Evolutionary conservation across 2,888 invertebrate genomes (phyloP).

Genomic region (Epistrophe grossulariae): DNA sequence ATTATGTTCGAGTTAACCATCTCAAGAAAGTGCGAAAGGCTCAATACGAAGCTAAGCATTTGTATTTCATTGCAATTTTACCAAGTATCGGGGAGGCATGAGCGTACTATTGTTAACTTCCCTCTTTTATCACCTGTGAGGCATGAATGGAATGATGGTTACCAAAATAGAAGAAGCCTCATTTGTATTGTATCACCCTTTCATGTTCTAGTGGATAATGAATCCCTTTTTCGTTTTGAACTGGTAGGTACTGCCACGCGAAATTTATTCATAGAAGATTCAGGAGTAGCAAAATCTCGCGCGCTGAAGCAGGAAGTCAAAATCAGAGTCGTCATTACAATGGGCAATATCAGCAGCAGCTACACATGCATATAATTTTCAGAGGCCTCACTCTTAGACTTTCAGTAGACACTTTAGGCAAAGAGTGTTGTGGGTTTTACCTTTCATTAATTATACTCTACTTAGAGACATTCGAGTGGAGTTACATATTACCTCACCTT

Average conservation of each 20-base stretch:
- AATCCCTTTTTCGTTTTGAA: slow-evolving; percentile 36
- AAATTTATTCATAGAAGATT: slow-evolving; percentile 74
- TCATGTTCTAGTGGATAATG: slow-evolving; percentile 70
- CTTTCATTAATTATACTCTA: slow-evolving; percentile 77
- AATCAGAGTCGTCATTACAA: slow-evolving; percentile 70
- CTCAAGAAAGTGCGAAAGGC: slow-evolving; percentile 69
- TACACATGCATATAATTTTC: slow-evolving; percentile 11
- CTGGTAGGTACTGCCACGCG: slow-evolving; percentile 17
- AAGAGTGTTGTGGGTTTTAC: slow-evolving; percentile 73
- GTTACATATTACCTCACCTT: slow-evolving; percentile 70
- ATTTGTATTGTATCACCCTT: slow-evolving; percentile 66
- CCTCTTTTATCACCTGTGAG: slow-evolving; percentile 49
- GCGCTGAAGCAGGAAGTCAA: slow-evolving; percentile 72
- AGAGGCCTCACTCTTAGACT: slow-evolving; percentile 20
- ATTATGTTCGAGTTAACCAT: slow-evolving; percentile 75
- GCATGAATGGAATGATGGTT: slow-evolving; percentile 52
- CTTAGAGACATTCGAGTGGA: slow-evolving; percentile 62
- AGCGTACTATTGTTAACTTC: slow-evolving; percentile 5
- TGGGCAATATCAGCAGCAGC: slow-evolving; percentile 41
- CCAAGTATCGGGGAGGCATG: not conserved
- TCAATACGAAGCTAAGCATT: slow-evolving; percentile 67
- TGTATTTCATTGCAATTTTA: slow-evolving; percentile 60
- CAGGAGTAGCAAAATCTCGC: slow-evolving; percentile 46
- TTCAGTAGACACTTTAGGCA: slow-evolving; percentile 59
- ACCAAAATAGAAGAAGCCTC: slow-evolving; percentile 60